These are phyloP conservation scores for Hipparchia sbordonii DNA, from an alignment of 2,888 invertebrate genomes.

Conservation along the genomic window DNA sequence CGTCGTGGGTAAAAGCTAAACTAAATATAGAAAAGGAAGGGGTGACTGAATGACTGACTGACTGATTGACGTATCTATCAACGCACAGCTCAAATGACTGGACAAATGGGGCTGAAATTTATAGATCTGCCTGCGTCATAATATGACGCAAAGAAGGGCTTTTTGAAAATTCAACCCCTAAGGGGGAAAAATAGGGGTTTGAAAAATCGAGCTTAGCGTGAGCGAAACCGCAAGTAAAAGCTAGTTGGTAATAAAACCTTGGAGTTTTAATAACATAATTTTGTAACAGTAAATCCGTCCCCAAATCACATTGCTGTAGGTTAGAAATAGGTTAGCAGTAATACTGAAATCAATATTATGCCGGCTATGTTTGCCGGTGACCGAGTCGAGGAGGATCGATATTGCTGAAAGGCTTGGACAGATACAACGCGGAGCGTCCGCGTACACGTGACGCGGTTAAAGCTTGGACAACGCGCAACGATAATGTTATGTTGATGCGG, in stretches of 20 bases:
- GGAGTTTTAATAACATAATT: no score
- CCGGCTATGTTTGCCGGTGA: neutral
- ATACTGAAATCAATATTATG: constrained; percentile 15
- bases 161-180: constrained; percentile 4
- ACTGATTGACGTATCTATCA: no score
- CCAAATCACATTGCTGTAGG: neutral
- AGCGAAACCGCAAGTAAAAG: neutral
- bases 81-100: no score
- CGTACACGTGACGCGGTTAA: neutral
- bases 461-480: no score
- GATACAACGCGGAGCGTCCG: neutral
- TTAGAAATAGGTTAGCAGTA: neutral
- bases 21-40: no score
- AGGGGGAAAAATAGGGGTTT: neutral
- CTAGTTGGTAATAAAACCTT: neutral
- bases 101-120: no score
- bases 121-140: no score
- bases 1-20: no score
- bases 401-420: constrained; percentile 1
- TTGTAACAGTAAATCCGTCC: neutral
- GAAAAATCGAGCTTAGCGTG: neutral
- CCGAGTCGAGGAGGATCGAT: constrained; percentile 6
- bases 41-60: no score
- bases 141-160: neutral
- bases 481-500: no score